phyloP scores from a whole-genome alignment of 2,888 invertebrate genomes.

The Kuschelorhynchus macadamiae region DNA sequence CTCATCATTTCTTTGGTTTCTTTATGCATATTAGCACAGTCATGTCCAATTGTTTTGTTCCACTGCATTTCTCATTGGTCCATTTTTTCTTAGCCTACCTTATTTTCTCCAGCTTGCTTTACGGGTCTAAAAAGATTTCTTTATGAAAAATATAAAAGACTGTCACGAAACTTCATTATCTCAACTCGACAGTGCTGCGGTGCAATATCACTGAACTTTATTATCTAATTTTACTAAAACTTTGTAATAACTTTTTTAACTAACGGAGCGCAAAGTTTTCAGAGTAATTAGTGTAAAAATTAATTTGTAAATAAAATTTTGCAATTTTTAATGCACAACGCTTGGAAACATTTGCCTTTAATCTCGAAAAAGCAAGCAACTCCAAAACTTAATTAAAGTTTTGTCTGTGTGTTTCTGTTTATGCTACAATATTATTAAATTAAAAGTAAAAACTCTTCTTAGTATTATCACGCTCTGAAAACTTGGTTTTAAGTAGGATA shows the following conservation, averaged over 20 bases:
- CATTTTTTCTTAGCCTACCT: too few relatives aligned
- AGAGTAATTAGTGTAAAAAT: constrained; percentile 29
- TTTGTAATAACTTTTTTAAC: constrained; percentile 29
- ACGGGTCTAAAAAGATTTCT: too few relatives aligned
- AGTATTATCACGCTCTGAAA: too few relatives aligned
- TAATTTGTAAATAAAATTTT: constrained; percentile 30
- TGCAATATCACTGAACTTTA: constrained; percentile 13
- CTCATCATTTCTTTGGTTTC: too few relatives aligned
- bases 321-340: constrained; percentile 28
- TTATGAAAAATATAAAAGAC: too few relatives aligned
- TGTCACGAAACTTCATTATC: constrained; percentile 2
- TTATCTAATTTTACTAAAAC: constrained; percentile 13
- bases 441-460: background rate
- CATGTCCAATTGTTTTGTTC: too few relatives aligned
- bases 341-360: constrained; percentile 27
- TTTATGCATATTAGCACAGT: too few relatives aligned
- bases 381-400: constrained; percentile 41
- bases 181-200: background rate
- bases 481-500: too few relatives aligned
- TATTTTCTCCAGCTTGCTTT: too few relatives aligned
- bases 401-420: constrained; percentile 18
- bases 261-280: constrained; percentile 22
- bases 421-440: constrained; percentile 1
- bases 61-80: too few relatives aligned
- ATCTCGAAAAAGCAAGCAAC: constrained; percentile 19